Percentiles rank a stretch among this genome's conserved stretches.
phyloP scores from a whole-genome alignment of 2,797 vertebrate genomes.

The Hafferia zeledoni region DNA sequence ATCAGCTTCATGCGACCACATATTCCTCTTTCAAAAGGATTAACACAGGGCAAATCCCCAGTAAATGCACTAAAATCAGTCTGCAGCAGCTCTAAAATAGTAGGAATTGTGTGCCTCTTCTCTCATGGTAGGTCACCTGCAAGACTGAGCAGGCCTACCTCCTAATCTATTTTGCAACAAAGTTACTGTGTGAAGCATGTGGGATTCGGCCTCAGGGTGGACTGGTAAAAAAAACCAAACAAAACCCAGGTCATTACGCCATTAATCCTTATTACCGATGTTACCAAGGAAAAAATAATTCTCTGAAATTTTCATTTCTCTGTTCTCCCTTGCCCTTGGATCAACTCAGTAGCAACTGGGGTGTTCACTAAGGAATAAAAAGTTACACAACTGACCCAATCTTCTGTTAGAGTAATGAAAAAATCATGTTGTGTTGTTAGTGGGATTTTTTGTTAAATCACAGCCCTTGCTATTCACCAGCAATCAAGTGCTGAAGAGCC shows the following conservation, averaged over 20 bases:
- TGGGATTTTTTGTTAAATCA: background rate
- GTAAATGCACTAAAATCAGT: background rate
- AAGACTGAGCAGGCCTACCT: background rate
- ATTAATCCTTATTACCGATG: constrained; percentile 38
- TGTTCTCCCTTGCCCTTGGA: background rate
- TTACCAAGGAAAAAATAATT: constrained; percentile 16
- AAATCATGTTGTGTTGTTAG: constrained; percentile 4
- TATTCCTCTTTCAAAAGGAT: background rate
- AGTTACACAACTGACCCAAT: background rate
- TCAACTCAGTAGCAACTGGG: background rate
- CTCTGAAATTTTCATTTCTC: constrained; percentile 29
- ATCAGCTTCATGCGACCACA: background rate
- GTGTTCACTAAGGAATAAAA: background rate
- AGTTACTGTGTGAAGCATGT: background rate
- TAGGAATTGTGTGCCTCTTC: background rate
- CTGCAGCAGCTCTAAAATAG: background rate
- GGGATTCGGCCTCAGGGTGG: background rate
- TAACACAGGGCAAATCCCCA: background rate
- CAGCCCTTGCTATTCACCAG: constrained; percentile 52
- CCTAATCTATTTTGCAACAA: background rate
- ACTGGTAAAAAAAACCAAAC: background rate
- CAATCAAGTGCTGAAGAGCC: constrained; percentile 64
- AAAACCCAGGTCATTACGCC: background rate
- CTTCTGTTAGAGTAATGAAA: constrained; percentile 19
- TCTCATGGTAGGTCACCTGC: background rate